Conservation (phyloP, 2,797 vertebrate genomes). For the Sebastolobus alascanus region DNA sequence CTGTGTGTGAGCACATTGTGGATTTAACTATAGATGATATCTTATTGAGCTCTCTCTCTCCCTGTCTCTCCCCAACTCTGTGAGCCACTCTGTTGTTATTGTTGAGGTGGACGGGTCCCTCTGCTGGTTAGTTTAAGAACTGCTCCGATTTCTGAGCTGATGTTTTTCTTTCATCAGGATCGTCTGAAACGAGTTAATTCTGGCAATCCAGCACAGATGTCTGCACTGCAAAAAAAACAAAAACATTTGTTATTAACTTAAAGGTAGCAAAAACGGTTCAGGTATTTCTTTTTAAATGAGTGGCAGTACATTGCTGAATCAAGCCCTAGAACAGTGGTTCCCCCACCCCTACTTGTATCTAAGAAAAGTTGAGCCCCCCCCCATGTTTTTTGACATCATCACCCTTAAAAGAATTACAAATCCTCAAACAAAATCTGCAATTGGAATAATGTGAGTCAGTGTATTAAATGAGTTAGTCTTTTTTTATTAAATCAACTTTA, state of each 20-base stretch:
- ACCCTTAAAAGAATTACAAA: no score
- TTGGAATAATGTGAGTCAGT: no score
- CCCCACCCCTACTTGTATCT: no score
- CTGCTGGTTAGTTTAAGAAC: constrained; percentile 63
- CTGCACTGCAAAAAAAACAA: neutral
- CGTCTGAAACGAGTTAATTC: neutral
- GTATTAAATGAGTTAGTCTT: no score
- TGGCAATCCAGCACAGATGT: neutral
- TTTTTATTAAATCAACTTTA: no score
- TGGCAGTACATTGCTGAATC: neutral
- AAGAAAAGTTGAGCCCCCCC: no score
- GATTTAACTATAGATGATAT: constrained; percentile 24
- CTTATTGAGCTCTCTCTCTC: neutral
- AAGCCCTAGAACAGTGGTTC: neutral
- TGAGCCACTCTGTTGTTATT: neutral
- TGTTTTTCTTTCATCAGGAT: neutral
- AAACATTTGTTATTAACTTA: neutral
- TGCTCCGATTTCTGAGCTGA: constrained; percentile 7
- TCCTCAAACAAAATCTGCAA: no score
- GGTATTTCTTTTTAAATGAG: neutral
- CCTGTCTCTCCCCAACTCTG: neutral
- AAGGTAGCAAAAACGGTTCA: neutral
- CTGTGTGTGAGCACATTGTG: constrained; percentile 43
- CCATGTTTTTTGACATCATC: no score
- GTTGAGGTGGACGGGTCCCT: constrained; percentile 40